Evolutionary conservation across 2,113 vertebrate species (phyloP), one percentile per base, ranked within the genome.

Genomic region (Ailurus styani): DNA sequence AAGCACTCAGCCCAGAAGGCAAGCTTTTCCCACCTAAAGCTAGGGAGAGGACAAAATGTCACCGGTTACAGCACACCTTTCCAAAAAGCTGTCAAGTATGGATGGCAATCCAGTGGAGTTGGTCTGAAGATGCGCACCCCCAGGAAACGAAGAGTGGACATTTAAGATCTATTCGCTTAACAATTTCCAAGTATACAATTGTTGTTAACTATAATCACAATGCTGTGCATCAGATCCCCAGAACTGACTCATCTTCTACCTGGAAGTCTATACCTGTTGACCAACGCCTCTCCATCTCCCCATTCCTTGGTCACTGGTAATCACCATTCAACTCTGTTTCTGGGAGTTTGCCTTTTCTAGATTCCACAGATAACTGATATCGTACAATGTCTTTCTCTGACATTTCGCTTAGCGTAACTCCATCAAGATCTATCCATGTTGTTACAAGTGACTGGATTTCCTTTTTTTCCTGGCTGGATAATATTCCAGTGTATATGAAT

Each of bases 41-140:
- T 34, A 6, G 42, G 21, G 66, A 72, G 50, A 7, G 2, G 18
- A n/a, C 8, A 25, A 79, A 34, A 7, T 50, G 34, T 77, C 64
- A 11, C 23, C 72, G 37, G 2, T 7, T 34, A 18, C 1, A 23
- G n/a, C 27, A 20, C 3, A 6, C 3, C 0, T 17, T 79, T 57
- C 66, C 34, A 27, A 60, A 78, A 73, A 55, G 52, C 17, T 17
- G 7, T 4, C 45, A 29, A 55, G 23, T 37, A 25, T 13, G 29
- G 20, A 31, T 11, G 62, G 85, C 13, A 37, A 31, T 7, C 42
- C 34, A 27, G 1, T 3, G 50, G 45, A 14, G 84, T 62, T 12
- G 27, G 13, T 25, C 37, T 34, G 20, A 60, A 20, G n/a, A 17
- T 29, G 23, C 0, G 12, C 7, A 77, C 5, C 3, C 23, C 42